phyloP scores from a whole-genome alignment of 2,113 vertebrate species.

The Raja brachyura region DNA sequence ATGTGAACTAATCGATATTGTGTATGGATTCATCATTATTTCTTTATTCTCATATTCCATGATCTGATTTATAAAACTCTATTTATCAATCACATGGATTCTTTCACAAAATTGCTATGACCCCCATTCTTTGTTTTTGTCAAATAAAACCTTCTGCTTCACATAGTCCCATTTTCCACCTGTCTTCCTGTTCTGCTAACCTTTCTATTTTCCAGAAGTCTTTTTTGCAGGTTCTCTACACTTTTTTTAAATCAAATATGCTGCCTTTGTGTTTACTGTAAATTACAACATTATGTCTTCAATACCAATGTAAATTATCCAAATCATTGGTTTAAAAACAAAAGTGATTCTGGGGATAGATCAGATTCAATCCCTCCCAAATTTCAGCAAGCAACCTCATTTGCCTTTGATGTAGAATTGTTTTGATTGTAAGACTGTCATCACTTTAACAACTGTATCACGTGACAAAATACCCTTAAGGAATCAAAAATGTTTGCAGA shows the following conservation, averaged over 20 bases:
- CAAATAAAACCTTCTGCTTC: not conserved
- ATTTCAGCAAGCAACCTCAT: not conserved
- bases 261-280: not conserved
- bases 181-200: not conserved
- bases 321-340: not conserved
- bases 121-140: not conserved
- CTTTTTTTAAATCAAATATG: not conserved
- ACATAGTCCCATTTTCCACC: not conserved
- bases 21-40: slow-evolving; percentile 2
- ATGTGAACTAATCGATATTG: not conserved
- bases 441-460: too few species aligned
- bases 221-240: not conserved
- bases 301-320: not conserved
- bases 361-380: not conserved
- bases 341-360: not conserved
- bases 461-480: too few species aligned
- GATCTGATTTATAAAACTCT: not conserved
- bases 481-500: too few species aligned
- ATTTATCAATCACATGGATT: not conserved
- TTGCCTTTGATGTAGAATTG: not conserved
- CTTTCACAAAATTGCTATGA: too few species aligned
- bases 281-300: not conserved
- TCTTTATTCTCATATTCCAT: not conserved
- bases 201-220: not conserved
- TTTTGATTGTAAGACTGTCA: too few species aligned